A percentile compares a stretch with the other conserved stretches of the same genome.
These are phyloP conservation scores for Zenarchopterus dispar DNA, from an alignment of 2,797 vertebrate species.

Conservation along the genomic window DNA sequence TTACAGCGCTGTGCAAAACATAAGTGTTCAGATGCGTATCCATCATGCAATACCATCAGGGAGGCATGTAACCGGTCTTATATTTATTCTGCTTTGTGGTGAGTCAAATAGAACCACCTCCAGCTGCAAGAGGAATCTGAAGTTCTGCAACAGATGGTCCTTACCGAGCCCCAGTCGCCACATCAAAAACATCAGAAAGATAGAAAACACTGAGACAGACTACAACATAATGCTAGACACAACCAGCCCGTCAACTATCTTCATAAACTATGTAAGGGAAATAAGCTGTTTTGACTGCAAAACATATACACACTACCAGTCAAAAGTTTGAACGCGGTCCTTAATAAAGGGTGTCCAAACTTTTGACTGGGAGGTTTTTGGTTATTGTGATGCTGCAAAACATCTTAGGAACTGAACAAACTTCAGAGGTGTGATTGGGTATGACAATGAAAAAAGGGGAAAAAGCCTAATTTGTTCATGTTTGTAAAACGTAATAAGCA, in stretches of 20 bases:
- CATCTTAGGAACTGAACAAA: too few species aligned
- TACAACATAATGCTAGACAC: neutral
- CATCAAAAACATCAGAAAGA: neutral
- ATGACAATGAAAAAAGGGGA: too few species aligned
- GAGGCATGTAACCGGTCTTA: neutral
- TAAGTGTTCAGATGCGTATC: neutral
- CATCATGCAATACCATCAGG: conserved; percentile 9
- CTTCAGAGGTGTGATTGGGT: too few species aligned
- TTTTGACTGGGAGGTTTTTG: too few species aligned
- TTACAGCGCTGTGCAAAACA: neutral
- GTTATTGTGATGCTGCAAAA: too few species aligned
- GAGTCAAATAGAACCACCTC: neutral
- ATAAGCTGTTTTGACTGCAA: too few species aligned
- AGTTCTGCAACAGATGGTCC: neutral
- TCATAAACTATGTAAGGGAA: neutral
- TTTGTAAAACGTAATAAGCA: neutral
- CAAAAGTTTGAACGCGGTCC: too few species aligned
- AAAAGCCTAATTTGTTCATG: too few species aligned
- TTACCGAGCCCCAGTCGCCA: neutral
- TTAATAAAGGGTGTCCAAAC: too few species aligned
- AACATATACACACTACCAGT: too few species aligned
- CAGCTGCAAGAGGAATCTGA: conserved; percentile 5
- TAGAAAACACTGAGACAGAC: too few species aligned
- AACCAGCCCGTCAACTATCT: neutral
- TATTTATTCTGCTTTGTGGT: conserved; percentile 1